Base-by-base conservation (phyloP, 2,888 invertebrate species). In the Spilosoma lubricipeda region DNA sequence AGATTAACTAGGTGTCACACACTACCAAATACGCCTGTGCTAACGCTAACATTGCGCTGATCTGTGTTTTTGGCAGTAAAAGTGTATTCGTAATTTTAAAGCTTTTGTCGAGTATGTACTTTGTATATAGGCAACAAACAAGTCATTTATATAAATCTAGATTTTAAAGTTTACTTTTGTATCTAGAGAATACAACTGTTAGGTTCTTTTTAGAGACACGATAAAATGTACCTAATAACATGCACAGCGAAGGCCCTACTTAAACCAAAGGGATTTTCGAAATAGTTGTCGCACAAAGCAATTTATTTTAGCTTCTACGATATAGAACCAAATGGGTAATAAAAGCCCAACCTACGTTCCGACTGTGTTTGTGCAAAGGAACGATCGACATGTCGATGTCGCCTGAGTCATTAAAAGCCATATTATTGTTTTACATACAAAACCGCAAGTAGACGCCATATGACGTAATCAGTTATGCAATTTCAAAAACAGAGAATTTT, bases 381-480 rank as follows among this genome's bases (percentile, higher is more conserved):
- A 39, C 63, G 65, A 73, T 71, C 68, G 64, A 71, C 71, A 73
- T 70, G 70, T 67, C 72, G 23, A 70, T 70, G 70, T 74, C 67
- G 70, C 23, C 77, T 75, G 75, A 75, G 71, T 73, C 69, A 73
- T 73, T 39, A 63, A 75, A 73, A 69, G 45, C 74, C 72, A 68
- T 70, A 76, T 73, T n/a, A n/a, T n/a, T n/a, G n/a, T n/a, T 64
- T 52, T 59, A 63, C 42, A 65, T 70, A 66, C 27, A 23, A 33
- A 30, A 52, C 33, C n/a, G 65, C 39, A 48, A 52, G 65, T 71
- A 71, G 71, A 36, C 36, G 36, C 13, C 33, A 23, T 33, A 64
- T 73, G 72, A 73, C 72, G 72, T 68, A 73, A 73, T 48, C 23
- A 8, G 30, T 71, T 71, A 66, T 66, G 64, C 33, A 71, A 71